phyloP scores from a whole-genome alignment of 1,140 invertebrate species.

The Micrasema minimum region DNA sequence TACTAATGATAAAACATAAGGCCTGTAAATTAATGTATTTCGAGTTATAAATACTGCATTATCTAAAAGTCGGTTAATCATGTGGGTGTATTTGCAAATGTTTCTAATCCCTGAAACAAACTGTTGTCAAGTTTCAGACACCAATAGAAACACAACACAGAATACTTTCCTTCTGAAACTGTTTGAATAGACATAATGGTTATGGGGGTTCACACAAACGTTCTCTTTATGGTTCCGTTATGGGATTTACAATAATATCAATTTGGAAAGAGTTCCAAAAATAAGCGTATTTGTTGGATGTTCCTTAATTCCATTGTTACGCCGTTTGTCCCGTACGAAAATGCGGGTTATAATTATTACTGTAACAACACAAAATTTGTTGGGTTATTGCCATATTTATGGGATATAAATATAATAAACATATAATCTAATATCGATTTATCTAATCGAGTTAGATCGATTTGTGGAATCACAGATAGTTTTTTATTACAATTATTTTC shows the following conservation, averaged over 20 bases:
- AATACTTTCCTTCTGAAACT: slow-evolving; percentile 50
- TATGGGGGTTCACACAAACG: slow-evolving; percentile 52
- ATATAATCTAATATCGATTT: slow-evolving; percentile 26
- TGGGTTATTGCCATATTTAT: slow-evolving; percentile 48
- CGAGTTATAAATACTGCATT: too few relatives aligned
- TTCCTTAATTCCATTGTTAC: slow-evolving; percentile 35
- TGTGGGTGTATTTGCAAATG: background rate
- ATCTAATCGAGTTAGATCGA: background rate
- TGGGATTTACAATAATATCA: slow-evolving; percentile 50
- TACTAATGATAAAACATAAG: too few relatives aligned
- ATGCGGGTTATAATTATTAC: slow-evolving; percentile 49
- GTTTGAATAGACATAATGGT: slow-evolving; percentile 50
- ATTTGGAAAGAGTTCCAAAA: slow-evolving; percentile 47
- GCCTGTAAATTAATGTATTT: too few relatives aligned
- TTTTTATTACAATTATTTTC: background rate
- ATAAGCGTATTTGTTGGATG: slow-evolving; percentile 37
- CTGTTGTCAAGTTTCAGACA: slow-evolving; percentile 20
- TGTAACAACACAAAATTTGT: slow-evolving; percentile 11
- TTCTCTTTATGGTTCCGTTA: slow-evolving; percentile 46
- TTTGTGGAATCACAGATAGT: background rate
- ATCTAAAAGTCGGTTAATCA: too few relatives aligned
- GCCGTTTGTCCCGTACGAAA: slow-evolving; percentile 33
- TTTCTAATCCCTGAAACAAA: slow-evolving; percentile 2
- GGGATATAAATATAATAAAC: slow-evolving; percentile 47
- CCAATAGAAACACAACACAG: slow-evolving; percentile 50